Base-by-base conservation (phyloP, 2,888 invertebrate species). In the Helobdella robusta region DNA sequence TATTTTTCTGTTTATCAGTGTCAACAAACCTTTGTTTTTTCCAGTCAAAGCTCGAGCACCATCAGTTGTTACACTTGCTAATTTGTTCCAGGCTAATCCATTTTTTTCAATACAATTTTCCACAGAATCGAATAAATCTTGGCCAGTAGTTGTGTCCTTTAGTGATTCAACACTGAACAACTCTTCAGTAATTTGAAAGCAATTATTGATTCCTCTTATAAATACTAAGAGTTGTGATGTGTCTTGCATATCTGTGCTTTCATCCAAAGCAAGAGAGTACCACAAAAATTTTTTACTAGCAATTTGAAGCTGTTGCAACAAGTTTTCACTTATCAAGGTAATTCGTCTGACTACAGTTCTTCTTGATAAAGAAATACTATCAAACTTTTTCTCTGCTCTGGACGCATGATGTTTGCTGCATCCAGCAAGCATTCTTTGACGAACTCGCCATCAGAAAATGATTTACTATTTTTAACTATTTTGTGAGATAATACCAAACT, bases 71-170 rank as follows among this genome's bases (percentile, higher is more conserved):
- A 60, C 25, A 40, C 40, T 40, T 23, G 15, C 25, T 25, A 60
- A 23, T 36, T 60, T 60, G 18, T 36, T 25, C 40, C 40, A 35
- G 23, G 2, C 18, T 25, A 60, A 40, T 36, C 25, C n/a, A 23
- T 20, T 36, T 60, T 25, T 60, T 8, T 34, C 18, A 36, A 60
- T n/a, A 20, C 23, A 36, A 23, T 58, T 11, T 25, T 25, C 30
- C 15, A 58, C 58, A 15, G 4, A 23, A 30, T 60, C 60, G 6
- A 60, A 60, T 20, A 60, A 40, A 40, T 60, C 40, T 36, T 60
- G 5, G 18, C 60, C 60, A n/a, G 40, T 40, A 20, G 35, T 60
- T 18, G 36, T 60, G 60, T 60, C 44, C 20, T 60, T 60, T 25
- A 40, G 23, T 60, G 40, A 36, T 36, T 40, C 35, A 18, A 44